Conservation (phyloP, 2,888 invertebrate genomes). For the Horisme vitalbata region DNA sequence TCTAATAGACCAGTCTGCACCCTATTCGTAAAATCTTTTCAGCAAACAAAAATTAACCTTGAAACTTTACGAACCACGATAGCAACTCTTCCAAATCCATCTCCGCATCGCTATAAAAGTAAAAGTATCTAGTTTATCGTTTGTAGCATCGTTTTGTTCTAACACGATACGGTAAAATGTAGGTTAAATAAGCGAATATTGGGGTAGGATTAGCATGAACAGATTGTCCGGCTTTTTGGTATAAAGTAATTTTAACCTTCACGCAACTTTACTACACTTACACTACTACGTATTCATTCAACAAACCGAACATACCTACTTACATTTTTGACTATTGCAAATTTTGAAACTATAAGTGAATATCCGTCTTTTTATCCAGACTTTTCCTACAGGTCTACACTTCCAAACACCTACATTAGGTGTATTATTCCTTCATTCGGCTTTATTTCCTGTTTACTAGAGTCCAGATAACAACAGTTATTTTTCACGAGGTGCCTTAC, state of each 20-base stretch:
- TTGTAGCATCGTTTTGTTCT: constrained; percentile 14
- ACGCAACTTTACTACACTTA: too few species aligned
- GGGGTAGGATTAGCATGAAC: too few species aligned
- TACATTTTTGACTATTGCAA: too few species aligned
- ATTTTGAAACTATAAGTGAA: too few species aligned
- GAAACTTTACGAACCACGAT: constrained; percentile 28
- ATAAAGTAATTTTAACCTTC: too few species aligned
- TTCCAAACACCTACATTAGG: too few species aligned
- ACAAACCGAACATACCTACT: too few species aligned
- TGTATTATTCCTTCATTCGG: not conserved
- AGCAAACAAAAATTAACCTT: constrained; percentile 21
- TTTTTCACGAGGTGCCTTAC: constrained; percentile 13
- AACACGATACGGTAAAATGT: constrained; percentile 9
- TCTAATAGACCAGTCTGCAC: not conserved
- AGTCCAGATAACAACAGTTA: constrained; percentile 7
- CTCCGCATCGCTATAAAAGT: constrained; percentile 11
- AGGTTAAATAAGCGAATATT: constrained; percentile 18
- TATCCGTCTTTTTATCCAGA: too few species aligned
- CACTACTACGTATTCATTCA: too few species aligned
- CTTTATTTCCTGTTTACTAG: constrained; percentile 2
- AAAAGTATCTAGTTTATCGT: constrained; percentile 6
- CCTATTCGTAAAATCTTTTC: constrained; percentile 15
- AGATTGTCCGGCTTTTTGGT: too few species aligned
- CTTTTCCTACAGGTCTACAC: too few species aligned
- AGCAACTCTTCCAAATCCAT: constrained; percentile 3